Conservation (phyloP, 2,888 invertebrate genomes). For the Macrophya annulata region DNA sequence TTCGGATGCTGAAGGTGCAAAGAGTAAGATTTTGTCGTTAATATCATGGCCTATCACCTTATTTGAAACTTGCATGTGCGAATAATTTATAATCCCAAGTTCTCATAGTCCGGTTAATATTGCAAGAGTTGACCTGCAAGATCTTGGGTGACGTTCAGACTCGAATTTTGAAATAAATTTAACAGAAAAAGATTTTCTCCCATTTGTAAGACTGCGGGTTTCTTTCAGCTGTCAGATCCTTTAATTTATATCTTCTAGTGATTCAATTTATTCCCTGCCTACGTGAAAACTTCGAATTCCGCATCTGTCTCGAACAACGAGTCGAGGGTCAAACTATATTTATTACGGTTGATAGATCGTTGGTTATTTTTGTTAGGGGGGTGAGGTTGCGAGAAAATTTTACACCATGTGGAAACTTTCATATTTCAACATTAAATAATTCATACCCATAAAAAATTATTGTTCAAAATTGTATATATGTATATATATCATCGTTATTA, state of each 20-base stretch:
- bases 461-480: too few species aligned
- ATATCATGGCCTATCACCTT: background rate
- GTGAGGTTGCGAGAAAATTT: background rate
- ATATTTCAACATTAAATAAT: background rate
- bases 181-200: slow-evolving; percentile 21
- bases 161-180: slow-evolving; percentile 29
- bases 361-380: slow-evolving; percentile 10
- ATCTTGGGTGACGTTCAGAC: background rate
- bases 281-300: slow-evolving; percentile 47
- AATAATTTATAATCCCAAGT: background rate
- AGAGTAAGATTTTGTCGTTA: slow-evolving; percentile 65
- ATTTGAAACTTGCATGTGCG: background rate
- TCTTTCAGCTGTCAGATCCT: slow-evolving; percentile 41
- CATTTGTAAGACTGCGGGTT: slow-evolving; percentile 36
- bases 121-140: background rate
- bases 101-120: background rate
- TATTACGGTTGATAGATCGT: slow-evolving; percentile 31
- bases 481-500: too few species aligned
- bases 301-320: slow-evolving; percentile 45
- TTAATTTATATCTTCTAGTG: slow-evolving; percentile 49
- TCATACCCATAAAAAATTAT: background rate
- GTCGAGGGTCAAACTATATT: slow-evolving; percentile 50
- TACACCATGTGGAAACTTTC: background rate
- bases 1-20: slow-evolving; percentile 72
- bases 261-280: slow-evolving; percentile 37